A percentile compares a stretch with the other conserved stretches of the same genome.
These are phyloP conservation scores for Oeneis ivallda DNA, from an alignment of 2,888 invertebrate species.

Conservation along the genomic window DNA sequence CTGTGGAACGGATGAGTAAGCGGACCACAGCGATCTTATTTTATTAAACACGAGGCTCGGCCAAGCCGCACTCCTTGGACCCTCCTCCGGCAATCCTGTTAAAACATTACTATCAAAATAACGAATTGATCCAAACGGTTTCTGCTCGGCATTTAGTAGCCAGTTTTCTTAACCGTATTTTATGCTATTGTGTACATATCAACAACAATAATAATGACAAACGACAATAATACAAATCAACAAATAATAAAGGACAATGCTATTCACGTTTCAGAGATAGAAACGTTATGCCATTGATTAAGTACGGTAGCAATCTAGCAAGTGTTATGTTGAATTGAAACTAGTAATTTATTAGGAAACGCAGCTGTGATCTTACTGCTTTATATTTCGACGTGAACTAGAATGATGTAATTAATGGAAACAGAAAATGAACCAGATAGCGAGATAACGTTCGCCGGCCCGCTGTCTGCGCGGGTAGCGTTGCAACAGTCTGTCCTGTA, in stretches of 20 bases:
- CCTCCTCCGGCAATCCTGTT: slow-evolving; percentile 77
- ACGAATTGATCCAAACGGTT: slow-evolving; percentile 11
- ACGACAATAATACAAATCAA: slow-evolving; percentile 40
- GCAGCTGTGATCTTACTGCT: slow-evolving; percentile 60
- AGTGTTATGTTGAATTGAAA: slow-evolving; percentile 63
- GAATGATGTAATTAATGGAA: slow-evolving; percentile 76
- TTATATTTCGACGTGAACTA: slow-evolving; percentile 67
- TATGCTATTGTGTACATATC: slow-evolving; percentile 10
- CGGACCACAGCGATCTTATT: slow-evolving; percentile 93
- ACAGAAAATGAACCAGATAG: slow-evolving; percentile 74
- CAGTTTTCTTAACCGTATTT: background rate
- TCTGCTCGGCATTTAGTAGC: background rate
- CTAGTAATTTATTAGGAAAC: slow-evolving; percentile 70
- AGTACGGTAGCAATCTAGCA: slow-evolving; percentile 54
- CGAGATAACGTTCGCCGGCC: slow-evolving; percentile 69
- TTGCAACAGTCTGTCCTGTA: slow-evolving; percentile 67
- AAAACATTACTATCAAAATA: slow-evolving; percentile 40
- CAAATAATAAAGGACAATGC: slow-evolving; percentile 55
- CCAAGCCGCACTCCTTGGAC: slow-evolving; percentile 82
- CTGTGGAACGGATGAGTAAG: slow-evolving; percentile 87
- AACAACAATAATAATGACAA: slow-evolving; percentile 32
- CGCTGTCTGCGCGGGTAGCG: slow-evolving; percentile 70
- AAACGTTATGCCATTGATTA: slow-evolving; percentile 62
- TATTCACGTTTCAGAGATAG: slow-evolving; percentile 55
- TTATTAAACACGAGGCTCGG: slow-evolving; percentile 91